These are phyloP conservation scores for Erynnis tages DNA, from an alignment of 2,888 invertebrate genomes.

Conservation along the genomic window DNA sequence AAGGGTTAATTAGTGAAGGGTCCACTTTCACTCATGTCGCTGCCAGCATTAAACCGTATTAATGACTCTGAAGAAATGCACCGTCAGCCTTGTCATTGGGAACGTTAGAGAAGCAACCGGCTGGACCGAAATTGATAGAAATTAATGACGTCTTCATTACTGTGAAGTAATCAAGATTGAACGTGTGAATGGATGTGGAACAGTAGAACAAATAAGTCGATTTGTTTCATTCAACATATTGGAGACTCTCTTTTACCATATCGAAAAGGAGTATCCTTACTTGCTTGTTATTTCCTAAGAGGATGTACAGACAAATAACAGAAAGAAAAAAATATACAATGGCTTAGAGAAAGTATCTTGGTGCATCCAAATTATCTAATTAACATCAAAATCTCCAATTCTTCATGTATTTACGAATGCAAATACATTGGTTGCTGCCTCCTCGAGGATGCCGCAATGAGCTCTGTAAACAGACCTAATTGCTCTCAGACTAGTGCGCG, in stretches of 20 bases:
- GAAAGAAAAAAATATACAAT: no score
- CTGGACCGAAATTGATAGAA: background rate
- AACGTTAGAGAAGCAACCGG: background rate
- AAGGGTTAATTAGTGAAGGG: background rate
- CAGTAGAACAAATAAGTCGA: background rate
- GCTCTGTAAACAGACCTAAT: conserved; percentile 19
- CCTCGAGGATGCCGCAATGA: conserved; percentile 3
- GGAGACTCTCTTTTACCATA: no score
- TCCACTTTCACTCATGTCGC: background rate
- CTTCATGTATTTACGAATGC: no score
- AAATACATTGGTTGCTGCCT: conserved; percentile 1
- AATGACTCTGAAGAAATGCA: conserved; percentile 7
- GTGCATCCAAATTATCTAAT: no score
- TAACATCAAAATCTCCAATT: no score
- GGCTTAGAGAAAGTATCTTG: no score
- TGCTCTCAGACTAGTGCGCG: conserved; percentile 10
- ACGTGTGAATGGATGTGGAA: background rate
- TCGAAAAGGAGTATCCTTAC: no score
- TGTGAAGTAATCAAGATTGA: background rate
- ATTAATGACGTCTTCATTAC: background rate
- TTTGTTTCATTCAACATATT: no score
- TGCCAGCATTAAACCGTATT: conserved; percentile 6
- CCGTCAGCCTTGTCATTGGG: background rate
- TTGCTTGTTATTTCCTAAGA: no score
- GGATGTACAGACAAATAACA: no score